These are phyloP conservation scores for Habroteleia sp. DNA, from an alignment of 2,888 invertebrate genomes.

Conservation along the genomic window DNA sequence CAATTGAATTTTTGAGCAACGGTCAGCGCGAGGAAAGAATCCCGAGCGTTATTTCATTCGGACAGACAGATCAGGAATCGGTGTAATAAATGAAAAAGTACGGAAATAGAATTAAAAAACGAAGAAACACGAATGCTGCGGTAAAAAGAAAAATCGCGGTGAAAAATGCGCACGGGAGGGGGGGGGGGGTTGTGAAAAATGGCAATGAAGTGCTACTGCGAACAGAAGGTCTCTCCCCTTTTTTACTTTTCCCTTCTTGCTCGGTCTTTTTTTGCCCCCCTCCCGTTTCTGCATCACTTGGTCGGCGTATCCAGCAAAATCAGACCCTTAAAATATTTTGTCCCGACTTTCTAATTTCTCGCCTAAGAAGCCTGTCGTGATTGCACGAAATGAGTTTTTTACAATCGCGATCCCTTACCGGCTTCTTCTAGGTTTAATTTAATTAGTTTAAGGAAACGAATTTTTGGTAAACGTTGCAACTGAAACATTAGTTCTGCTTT, in stretches of 20 bases:
- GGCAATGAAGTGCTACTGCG: slow-evolving; percentile 48
- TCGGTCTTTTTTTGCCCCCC: neutral
- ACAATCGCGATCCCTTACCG: too few relatives aligned
- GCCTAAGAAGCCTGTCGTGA: neutral
- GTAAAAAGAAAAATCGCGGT: slow-evolving; percentile 54
- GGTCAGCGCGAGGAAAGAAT: slow-evolving; percentile 54
- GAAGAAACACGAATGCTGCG: slow-evolving; percentile 31
- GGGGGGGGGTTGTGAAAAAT: slow-evolving; percentile 48
- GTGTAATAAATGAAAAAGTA: slow-evolving; percentile 59
- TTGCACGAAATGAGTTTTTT: neutral
- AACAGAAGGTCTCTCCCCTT: slow-evolving; percentile 18
- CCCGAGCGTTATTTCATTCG: slow-evolving; percentile 50
- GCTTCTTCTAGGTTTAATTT: too few relatives aligned
- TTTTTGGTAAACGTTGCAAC: too few relatives aligned
- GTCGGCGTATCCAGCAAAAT: neutral
- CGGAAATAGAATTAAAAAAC: slow-evolving; percentile 58
- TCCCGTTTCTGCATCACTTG: neutral
- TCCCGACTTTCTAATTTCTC: slow-evolving; percentile 4
- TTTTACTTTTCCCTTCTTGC: slow-evolving; percentile 7
- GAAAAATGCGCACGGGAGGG: slow-evolving; percentile 45
- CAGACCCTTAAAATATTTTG: slow-evolving; percentile 9
- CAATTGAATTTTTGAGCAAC: slow-evolving; percentile 60
- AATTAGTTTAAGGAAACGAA: too few relatives aligned
- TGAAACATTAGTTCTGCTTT: too few relatives aligned
- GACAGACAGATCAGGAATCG: slow-evolving; percentile 57